Base-by-base conservation (phyloP, 2,113 vertebrate genomes). In the Caranx melampygus region DNA sequence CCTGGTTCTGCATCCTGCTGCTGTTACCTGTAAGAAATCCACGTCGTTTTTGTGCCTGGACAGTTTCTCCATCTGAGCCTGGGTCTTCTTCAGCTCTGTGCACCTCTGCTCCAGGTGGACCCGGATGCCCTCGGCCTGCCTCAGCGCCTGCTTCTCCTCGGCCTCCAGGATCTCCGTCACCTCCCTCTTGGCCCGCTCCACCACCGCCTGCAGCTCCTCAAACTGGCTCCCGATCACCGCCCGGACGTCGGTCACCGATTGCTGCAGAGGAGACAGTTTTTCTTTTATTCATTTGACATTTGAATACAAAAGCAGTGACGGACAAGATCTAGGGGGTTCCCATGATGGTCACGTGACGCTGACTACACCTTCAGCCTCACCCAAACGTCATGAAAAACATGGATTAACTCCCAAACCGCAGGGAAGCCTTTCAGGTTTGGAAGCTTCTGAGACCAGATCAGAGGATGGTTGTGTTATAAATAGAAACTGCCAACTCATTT, bases 1-100 rank as follows among this genome's bases (percentile, higher is more conserved):
- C 14, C 45, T 47, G 5, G 14, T 5, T 5, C 45, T 47, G 45
- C 44, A 10, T 58, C 40, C 26, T 5, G 26, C 6, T 14, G 33
- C 0, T 14, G 1, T 57, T 84, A 95, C 96, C 95, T 97, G 95
- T 16, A 97, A 77, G 87, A 97, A 97, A 58, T 96, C 93, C 9
- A 95, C 86, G 0, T 94, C 91, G 26, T 94, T 96, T 49, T 93
- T 93, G 88, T 93, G 90, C 42, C 87, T 92, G 0, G 88, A 91
- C 16, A 96, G 77, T 71, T 94, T 94, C 83, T 96, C 94, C 84
- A 96, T 80, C 75, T 94, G 93, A 5, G 72, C 85, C 78, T 92
- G 94, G 1, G 85, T 94, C 86, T 93, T 95, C 91, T 95, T 94
- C 68, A 95, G 92, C 60, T 95, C 92, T 0, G 73, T 49, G 35